Percentiles rank a stretch among this genome's conserved stretches.
Conservation (phyloP, 2,797 vertebrate species). For the Bovichtus diacanthus region DNA sequence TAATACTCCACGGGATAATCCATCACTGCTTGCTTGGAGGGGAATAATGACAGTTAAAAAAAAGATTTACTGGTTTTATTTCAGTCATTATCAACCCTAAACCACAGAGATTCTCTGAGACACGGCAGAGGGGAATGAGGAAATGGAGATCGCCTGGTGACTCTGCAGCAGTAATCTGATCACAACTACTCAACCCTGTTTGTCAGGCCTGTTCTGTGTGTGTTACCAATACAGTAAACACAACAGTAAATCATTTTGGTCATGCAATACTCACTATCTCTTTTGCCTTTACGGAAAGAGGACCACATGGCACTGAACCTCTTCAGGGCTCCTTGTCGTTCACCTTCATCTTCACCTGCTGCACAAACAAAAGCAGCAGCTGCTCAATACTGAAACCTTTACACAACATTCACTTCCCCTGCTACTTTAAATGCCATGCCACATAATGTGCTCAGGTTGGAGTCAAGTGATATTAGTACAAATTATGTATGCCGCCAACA, state of each 20-base stretch:
- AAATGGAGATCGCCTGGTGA: background rate
- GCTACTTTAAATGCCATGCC: background rate
- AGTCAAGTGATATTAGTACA: too few species aligned
- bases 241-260: background rate
- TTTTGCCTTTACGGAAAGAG: conserved; percentile 74
- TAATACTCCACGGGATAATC: background rate
- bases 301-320: conserved; percentile 82
- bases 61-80: background rate
- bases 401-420: background rate
- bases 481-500: background rate
- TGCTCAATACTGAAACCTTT: conserved; percentile 1
- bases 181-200: background rate
- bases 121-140: background rate
- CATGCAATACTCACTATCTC: conserved; percentile 73
- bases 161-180: background rate
- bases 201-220: background rate
- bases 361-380: conserved; percentile 8
- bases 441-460: background rate
- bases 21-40: background rate
- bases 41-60: background rate
- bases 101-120: background rate
- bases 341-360: conserved; percentile 64
- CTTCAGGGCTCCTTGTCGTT: conserved; percentile 72
- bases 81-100: background rate
- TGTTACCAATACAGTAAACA: too few species aligned